Percentiles rank a stretch among this genome's conserved stretches.
These are phyloP conservation scores for Tupaia tana DNA, from an alignment of 2,113 vertebrate genomes.

Conservation along the genomic window DNA sequence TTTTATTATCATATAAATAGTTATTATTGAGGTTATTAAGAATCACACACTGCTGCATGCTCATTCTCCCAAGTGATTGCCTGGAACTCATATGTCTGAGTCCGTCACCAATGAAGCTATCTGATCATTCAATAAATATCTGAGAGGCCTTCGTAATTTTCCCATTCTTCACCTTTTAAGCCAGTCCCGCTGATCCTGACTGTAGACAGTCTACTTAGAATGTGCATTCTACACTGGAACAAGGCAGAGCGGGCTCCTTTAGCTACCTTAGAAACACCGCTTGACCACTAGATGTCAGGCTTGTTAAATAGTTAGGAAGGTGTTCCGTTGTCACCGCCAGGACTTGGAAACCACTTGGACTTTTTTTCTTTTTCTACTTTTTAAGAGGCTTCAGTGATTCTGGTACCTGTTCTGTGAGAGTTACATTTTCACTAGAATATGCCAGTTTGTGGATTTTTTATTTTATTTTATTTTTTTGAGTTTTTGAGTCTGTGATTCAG, in stretches of 20 bases:
- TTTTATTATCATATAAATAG: neutral
- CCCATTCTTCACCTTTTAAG: neutral
- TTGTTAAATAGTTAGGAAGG: slow-evolving; percentile 53
- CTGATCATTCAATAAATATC: too few relatives aligned
- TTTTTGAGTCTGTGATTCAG: neutral
- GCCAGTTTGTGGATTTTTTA: too few relatives aligned
- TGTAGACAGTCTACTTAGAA: fast-evolving
- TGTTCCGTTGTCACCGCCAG: fast-evolving
- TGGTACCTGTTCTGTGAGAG: neutral
- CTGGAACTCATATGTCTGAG: neutral
- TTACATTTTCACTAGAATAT: neutral
- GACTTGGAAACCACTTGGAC: neutral
- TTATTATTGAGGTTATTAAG: neutral
- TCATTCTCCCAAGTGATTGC: neutral
- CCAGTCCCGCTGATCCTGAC: neutral
- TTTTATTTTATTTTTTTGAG: neutral
- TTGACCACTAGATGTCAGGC: slow-evolving; percentile 73
- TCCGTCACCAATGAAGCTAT: too few relatives aligned
- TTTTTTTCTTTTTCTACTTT: neutral
- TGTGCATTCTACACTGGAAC: neutral
- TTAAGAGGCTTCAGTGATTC: neutral
- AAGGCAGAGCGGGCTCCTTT: neutral
- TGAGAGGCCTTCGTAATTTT: neutral
- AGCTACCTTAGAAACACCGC: neutral
- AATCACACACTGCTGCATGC: fast-evolving